These are phyloP conservation scores for Ispidina picta DNA, from an alignment of 2,797 vertebrate species.

Conservation along the genomic window DNA sequence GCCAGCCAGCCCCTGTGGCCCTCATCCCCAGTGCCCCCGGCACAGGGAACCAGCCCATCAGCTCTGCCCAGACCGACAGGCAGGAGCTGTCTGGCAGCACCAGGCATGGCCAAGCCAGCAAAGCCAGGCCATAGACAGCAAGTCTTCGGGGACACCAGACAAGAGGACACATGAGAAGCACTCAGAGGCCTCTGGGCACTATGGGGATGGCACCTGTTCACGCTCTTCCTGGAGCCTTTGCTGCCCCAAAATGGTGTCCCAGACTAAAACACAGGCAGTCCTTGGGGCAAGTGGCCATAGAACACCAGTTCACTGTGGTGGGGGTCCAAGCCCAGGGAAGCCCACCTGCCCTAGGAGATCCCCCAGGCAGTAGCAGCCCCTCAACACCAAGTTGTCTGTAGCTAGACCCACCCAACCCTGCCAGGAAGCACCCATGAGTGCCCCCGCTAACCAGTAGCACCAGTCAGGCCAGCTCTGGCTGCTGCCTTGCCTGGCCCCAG, in stretches of 20 bases:
- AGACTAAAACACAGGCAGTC: background rate
- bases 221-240: background rate
- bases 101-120: background rate
- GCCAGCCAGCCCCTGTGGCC: background rate
- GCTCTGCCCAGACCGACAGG: background rate
- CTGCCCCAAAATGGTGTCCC: background rate
- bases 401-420: fast-evolving
- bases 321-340: background rate
- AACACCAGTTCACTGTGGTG: fast-evolving
- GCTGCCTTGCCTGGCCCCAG: background rate
- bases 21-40: fast-evolving
- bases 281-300: background rate
- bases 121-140: background rate
- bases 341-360: background rate
- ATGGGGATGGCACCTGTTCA: background rate
- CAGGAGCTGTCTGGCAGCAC: background rate
- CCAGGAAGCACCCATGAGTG: background rate
- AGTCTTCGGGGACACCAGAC: background rate
- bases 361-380: background rate
- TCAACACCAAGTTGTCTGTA: fast-evolving
- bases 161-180: background rate
- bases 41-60: background rate
- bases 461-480: slow-evolving; percentile 16
- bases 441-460: slow-evolving; percentile 35
- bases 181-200: fast-evolving